Percentiles rank a stretch among this genome's conserved stretches.
Evolutionary conservation across 2,797 vertebrate genomes (phyloP).

Genomic region (Brachyalestes nurse): DNA sequence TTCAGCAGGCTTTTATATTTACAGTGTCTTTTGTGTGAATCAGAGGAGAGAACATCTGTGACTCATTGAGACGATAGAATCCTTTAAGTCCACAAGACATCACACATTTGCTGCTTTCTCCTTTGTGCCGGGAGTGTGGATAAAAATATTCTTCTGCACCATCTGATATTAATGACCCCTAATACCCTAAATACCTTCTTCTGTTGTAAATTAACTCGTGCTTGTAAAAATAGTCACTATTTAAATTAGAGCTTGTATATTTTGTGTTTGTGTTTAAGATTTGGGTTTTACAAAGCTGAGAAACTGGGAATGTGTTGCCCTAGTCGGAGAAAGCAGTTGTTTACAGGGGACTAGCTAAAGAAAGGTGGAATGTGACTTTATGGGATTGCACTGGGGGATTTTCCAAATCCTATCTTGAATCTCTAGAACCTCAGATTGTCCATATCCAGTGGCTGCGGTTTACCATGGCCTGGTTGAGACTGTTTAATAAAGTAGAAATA

Average conservation of each 20-base stretch:
- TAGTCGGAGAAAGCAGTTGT: constrained; percentile 37
- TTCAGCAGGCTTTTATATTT: constrained; percentile 69
- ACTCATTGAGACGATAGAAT: constrained; percentile 66
- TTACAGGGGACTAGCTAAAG: constrained; percentile 6
- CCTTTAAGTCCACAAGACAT: constrained; percentile 56
- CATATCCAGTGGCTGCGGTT: neutral
- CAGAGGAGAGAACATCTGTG: constrained; percentile 73
- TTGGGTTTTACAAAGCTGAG: constrained; percentile 21
- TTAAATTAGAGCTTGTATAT: neutral
- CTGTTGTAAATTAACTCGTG: neutral
- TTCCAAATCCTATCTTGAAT: constrained; percentile 6
- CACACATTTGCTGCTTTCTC: constrained; percentile 34
- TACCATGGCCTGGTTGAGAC: constrained; percentile 21
- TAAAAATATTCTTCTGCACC: constrained; percentile 21
- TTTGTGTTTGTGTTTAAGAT: neutral
- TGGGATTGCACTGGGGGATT: constrained; percentile 17
- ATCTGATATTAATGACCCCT: constrained; percentile 35
- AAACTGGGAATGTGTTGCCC: neutral
- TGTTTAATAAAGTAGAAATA: too few relatives aligned
- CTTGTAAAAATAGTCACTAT: neutral
- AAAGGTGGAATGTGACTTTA: constrained; percentile 32
- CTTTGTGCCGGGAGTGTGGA: constrained; percentile 21
- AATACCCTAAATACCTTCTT: neutral
- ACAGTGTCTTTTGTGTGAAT: constrained; percentile 59
- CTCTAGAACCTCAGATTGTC: constrained; percentile 6